Evolutionary conservation across 2,888 invertebrate species (phyloP), one percentile per base, ranked within the genome.

Genomic region (Galerucella pusilla): DNA sequence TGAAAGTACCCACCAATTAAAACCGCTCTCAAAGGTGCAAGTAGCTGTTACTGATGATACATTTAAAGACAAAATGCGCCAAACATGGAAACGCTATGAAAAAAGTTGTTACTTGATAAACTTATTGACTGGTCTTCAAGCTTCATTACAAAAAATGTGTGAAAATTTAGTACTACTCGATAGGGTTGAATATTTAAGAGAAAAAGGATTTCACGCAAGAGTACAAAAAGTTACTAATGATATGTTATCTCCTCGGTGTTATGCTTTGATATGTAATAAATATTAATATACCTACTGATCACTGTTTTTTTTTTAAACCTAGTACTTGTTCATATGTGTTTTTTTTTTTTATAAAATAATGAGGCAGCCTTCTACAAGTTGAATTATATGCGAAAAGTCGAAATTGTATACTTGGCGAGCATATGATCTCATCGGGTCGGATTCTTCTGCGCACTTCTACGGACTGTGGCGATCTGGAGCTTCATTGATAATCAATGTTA

Each of bases 241-340:
- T 78, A 86, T 86, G 73, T 86, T 91, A 79, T 93, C 93, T n/a
- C 93, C 93, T 0, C 89, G 93, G 81, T 92, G 93, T 85, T 88
- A 90, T 80, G 92, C 91, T 11, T 28, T 78, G 16, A 69, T 78
- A 66, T 77, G 74, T 59, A 57, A 65, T 46, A 78, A 75, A 64
- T 6, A n/a, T 28, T 68, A 60, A 68, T 66, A 49, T 52, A 67
- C n/a, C n/a, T n/a, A n/a, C 35, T 35, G n/a, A 28, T 4, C 52
- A 14, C 0, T 16, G n/a, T 54, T 28, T 65, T 14, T 42, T 65
- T 25, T 16, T 49, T 57, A 28, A 28, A 28, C 28, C 28, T 28
- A 28, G 28, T 28, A 28, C 1, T 28, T 28, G 1, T 28, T 28
- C 28, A 0, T 28, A 28, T 28, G 28, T 28, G 28, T 28, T 28